Percentiles rank a stretch among this genome's conserved stretches.
Conservation (phyloP, 2,888 invertebrate genomes). For the Scelioninae gen. 1 region DNA sequence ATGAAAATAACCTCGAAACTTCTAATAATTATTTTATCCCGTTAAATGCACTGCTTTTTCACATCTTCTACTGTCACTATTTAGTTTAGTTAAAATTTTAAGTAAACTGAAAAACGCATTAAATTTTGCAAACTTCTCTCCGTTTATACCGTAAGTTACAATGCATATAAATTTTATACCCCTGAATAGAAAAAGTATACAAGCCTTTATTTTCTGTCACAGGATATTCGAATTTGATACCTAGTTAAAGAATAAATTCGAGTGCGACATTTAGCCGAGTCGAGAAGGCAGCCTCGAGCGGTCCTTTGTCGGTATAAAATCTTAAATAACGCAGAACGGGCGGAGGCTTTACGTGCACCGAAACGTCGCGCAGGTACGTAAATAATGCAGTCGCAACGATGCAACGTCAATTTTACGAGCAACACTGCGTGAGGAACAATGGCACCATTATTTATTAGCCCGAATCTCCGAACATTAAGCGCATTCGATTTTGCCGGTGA, state of each 20-base stretch:
- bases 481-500: constrained; percentile 70
- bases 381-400: constrained; percentile 75
- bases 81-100: no score
- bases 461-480: constrained; percentile 76
- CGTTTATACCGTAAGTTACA: no score
- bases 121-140: no score
- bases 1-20: no score
- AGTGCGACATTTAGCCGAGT: constrained; percentile 36
- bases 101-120: no score
- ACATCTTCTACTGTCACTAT: no score
- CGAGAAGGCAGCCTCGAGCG: background rate
- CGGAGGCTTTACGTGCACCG: constrained; percentile 44
- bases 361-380: constrained; percentile 64
- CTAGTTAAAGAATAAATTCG: constrained; percentile 34
- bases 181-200: background rate
- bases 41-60: no score
- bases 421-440: constrained; percentile 75
- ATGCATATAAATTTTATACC: no score
- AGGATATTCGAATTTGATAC: background rate
- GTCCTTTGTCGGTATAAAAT: constrained; percentile 58
- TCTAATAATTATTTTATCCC: no score
- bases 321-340: constrained; percentile 61
- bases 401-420: constrained; percentile 72
- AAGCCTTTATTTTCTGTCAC: background rate
- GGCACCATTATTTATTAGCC: constrained; percentile 79